Evolutionary conservation across 2,113 vertebrate genomes (phyloP).

Genomic region (Zootoca vivipara): DNA sequence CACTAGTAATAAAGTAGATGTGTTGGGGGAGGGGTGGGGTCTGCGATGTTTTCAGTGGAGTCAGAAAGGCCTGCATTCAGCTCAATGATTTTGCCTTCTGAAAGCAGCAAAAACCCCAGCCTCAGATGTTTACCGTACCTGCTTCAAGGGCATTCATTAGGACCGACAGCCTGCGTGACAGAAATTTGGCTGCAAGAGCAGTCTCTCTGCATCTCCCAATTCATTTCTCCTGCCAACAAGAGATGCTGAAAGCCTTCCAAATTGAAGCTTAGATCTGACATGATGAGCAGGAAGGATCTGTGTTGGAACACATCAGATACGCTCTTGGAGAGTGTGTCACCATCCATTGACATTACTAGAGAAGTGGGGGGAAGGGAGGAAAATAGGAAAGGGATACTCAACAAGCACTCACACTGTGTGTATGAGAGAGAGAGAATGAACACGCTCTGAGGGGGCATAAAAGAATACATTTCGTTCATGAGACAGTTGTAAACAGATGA

Average conservation of each 20-base stretch:
- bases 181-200: slow-evolving; percentile 51
- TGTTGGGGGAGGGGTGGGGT: background rate
- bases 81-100: slow-evolving; percentile 1
- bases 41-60: slow-evolving; percentile 12
- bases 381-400: background rate
- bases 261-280: slow-evolving; percentile 56
- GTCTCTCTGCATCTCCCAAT: slow-evolving; percentile 41
- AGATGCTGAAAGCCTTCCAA: slow-evolving; percentile 62
- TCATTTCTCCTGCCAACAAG: slow-evolving; percentile 59
- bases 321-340: slow-evolving; percentile 42
- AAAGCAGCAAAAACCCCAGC: slow-evolving; percentile 27
- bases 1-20: slow-evolving; percentile 2
- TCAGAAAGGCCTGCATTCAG: slow-evolving; percentile 16
- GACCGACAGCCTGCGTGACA: slow-evolving; percentile 42
- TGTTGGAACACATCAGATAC: slow-evolving; percentile 56
- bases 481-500: slow-evolving; percentile 63
- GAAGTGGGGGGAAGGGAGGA: slow-evolving; percentile 18
- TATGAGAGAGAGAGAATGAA: slow-evolving; percentile 6
- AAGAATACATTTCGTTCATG: slow-evolving; percentile 50
- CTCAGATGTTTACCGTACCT: slow-evolving; percentile 34
- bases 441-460: slow-evolving; percentile 15
- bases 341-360: slow-evolving; percentile 35
- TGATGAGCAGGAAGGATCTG: slow-evolving; percentile 52
- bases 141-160: slow-evolving; percentile 65
- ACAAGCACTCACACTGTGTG: background rate